Percentiles rank a stretch among this genome's conserved stretches.
These are phyloP conservation scores for Ptychobarbus kaznakovi DNA, from an alignment of 2,797 vertebrate species.

Conservation along the genomic window DNA sequence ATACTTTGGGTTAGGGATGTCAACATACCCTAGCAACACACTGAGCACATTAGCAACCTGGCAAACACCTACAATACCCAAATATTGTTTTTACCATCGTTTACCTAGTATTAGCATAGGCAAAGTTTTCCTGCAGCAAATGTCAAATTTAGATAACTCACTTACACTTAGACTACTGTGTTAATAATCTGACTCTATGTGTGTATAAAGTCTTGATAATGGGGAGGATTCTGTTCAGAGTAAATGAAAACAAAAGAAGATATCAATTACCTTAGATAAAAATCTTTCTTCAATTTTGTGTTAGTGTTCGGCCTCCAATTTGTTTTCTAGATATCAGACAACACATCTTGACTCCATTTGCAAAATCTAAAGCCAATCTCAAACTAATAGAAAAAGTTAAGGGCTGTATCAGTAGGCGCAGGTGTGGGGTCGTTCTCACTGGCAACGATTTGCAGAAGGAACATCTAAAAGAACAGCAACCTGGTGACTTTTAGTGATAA, in stretches of 20 bases:
- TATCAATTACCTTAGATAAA: not conserved
- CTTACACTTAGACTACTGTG: not conserved
- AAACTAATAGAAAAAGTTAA: not conserved
- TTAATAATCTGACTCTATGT: not conserved
- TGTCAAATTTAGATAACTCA: not conserved
- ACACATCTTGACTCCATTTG: not conserved
- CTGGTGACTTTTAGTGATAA: not conserved
- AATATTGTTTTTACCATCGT: not conserved
- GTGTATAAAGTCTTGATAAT: not conserved
- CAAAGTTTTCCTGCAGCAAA: not conserved
- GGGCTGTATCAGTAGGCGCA: not conserved
- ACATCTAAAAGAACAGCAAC: conserved; percentile 3
- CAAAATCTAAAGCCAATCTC: not conserved
- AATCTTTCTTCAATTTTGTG: conserved; percentile 2
- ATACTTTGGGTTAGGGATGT: not conserved
- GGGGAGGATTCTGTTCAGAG: not conserved
- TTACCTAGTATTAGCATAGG: not conserved
- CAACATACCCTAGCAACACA: not conserved
- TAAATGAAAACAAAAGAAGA: conserved; percentile 23
- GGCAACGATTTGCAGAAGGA: not conserved
- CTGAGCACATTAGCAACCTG: not conserved
- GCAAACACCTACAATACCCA: not conserved
- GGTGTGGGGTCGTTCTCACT: not conserved
- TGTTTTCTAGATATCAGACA: conserved; percentile 16
- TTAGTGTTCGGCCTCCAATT: not conserved